Evolutionary conservation across 1,140 invertebrate genomes (phyloP).

Genomic region (Pomphorhynchus laevis): DNA sequence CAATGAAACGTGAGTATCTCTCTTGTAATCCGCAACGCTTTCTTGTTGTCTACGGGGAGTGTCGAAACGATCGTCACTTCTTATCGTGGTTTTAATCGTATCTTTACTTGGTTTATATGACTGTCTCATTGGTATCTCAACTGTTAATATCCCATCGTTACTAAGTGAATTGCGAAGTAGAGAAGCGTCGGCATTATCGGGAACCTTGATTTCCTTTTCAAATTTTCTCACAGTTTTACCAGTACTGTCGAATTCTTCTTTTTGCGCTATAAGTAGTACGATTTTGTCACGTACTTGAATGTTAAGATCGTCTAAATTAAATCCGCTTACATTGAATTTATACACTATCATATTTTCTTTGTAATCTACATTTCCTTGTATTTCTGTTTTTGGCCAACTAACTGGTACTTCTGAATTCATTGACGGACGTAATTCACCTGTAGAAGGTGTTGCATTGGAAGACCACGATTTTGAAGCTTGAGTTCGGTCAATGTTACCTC

Average conservation of each 20-base stretch:
- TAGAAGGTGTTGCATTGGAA: too few relatives aligned
- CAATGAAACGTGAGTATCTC: too few relatives aligned
- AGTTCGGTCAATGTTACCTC: too few relatives aligned
- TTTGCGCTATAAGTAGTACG: conserved; percentile 4
- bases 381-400: too few relatives aligned
- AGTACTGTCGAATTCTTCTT: conserved; percentile 4
- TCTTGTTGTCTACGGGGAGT: too few relatives aligned
- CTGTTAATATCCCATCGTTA: conserved; percentile 9
- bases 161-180: conserved; percentile 6
- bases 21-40: too few relatives aligned
- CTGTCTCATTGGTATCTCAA: conserved; percentile 9
- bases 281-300: conserved; percentile 7
- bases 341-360: conserved; percentile 1
- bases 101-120: neutral
- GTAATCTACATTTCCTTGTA: too few relatives aligned
- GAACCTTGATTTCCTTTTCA: conserved; percentile 8
- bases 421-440: too few relatives aligned
- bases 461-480: too few relatives aligned
- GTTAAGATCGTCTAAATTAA: conserved; percentile 6
- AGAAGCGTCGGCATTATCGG: conserved; percentile 5
- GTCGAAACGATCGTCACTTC: too few relatives aligned
- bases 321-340: conserved; percentile 9
- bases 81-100: too few relatives aligned
- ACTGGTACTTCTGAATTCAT: too few relatives aligned
- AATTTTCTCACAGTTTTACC: conserved; percentile 8